Conservation (phyloP, 2,113 vertebrate genomes). For the Pollachius pollachius region DNA sequence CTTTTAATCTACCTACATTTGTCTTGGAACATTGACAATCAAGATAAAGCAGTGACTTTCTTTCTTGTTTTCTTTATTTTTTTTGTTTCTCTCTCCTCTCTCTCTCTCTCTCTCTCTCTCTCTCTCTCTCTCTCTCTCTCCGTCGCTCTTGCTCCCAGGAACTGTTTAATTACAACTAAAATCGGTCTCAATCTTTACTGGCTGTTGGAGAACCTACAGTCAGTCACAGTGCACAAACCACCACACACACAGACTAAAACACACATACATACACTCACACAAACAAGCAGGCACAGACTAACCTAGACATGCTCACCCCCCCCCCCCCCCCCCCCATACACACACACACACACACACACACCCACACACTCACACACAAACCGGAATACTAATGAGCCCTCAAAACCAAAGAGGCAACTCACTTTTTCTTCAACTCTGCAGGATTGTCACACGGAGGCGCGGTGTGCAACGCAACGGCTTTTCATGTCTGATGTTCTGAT, state of each 20-base stretch:
- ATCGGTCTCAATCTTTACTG: constrained; percentile 5
- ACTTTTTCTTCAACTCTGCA: constrained; percentile 8
- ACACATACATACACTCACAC: background rate
- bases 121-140: constrained; percentile 2
- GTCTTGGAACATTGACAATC: no score
- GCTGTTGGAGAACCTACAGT: background rate
- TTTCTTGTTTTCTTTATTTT: constrained; percentile 11
- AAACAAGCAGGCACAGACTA: background rate
- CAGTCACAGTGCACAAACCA: background rate
- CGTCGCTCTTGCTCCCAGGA: background rate
- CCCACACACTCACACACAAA: background rate
- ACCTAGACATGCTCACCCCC: background rate
- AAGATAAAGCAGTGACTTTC: background rate
- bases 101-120: constrained; percentile 7
- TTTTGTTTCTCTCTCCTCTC: constrained; percentile 5
- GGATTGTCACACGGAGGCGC: constrained; percentile 3
- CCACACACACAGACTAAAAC: background rate
- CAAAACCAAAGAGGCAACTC: constrained; percentile 22
- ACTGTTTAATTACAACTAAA: constrained; percentile 23
- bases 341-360: constrained; percentile 11
- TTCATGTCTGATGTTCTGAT: constrained; percentile 9
- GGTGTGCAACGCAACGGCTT: background rate
- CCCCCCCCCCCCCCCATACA: background rate
- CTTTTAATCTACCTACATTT: no score
- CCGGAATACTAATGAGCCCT: constrained; percentile 34